Evolutionary conservation across 1,140 invertebrate species (phyloP).

Genomic region (Caenorhabditis latens): DNA sequence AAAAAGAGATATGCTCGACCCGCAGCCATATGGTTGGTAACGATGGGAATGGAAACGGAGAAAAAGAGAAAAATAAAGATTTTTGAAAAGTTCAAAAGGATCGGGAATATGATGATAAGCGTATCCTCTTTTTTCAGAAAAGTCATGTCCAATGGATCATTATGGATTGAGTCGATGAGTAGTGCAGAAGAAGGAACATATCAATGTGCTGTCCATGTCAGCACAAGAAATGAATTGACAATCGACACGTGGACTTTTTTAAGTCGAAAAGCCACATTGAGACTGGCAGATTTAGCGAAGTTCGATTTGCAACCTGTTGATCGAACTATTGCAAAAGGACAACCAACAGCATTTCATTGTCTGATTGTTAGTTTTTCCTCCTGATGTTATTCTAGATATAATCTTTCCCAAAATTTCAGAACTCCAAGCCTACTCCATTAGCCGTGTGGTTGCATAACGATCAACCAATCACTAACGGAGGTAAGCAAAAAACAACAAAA

Average conservation of each 20-base stretch:
- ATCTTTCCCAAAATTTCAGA: neutral
- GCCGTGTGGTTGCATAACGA: conserved; percentile 58
- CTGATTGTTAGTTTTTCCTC: conserved; percentile 14
- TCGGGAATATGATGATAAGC: neutral
- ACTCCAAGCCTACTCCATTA: conserved; percentile 49
- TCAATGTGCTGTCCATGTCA: conserved; percentile 69
- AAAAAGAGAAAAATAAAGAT: neutral
- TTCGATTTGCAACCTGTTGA: conserved; percentile 62
- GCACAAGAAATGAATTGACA: conserved; percentile 44
- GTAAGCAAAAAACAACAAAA: neutral
- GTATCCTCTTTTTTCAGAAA: conserved; percentile 45
- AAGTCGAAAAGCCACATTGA: conserved; percentile 61
- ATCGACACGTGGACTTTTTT: conserved; percentile 67
- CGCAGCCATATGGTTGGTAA: neutral
- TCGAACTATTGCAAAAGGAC: conserved; percentile 47
- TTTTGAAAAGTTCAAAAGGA: neutral
- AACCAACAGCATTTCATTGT: conserved; percentile 65
- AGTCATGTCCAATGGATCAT: conserved; percentile 64
- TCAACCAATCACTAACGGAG: conserved; percentile 53
- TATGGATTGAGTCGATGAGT: conserved; percentile 56
- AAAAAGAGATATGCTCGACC: neutral
- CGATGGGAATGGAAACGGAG: neutral
- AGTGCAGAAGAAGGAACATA: conserved; percentile 64
- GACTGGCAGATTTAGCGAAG: conserved; percentile 53
- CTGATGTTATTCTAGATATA: neutral